phyloP scores from a whole-genome alignment of 2,113 vertebrate genomes.

The Aepyceros melampus region DNA sequence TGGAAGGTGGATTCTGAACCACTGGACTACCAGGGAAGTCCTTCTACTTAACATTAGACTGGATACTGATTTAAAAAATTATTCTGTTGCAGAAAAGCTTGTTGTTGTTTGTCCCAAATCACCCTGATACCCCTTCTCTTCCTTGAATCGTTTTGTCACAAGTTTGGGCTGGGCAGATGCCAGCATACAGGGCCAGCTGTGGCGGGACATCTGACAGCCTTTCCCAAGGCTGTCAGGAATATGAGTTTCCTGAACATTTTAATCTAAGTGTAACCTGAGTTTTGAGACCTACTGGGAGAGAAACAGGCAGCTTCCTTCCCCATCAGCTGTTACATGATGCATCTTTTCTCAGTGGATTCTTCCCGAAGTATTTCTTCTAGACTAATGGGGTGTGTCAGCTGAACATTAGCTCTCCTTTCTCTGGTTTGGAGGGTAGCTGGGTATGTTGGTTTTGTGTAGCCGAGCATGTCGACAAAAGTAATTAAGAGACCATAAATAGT shows the following conservation, averaged over 20 bases:
- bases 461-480: not conserved
- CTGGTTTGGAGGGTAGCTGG: not conserved
- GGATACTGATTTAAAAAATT: not conserved
- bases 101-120: not conserved
- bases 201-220: rapidly evolving
- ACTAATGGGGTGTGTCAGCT: not conserved
- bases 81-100: not conserved
- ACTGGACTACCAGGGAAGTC: not conserved
- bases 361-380: not conserved
- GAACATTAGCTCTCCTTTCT: not conserved
- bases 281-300: not conserved
- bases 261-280: too few species aligned
- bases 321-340: not conserved
- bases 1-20: not conserved
- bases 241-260: not conserved
- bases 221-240: not conserved
- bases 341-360: not conserved
- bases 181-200: not conserved
- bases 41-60: not conserved
- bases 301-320: not conserved
- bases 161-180: not conserved
- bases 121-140: not conserved
- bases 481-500: not conserved
- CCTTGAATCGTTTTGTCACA: not conserved
- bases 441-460: not conserved